Evolutionary conservation across 92 coral and sea anemone genomes (phyloP), one percentile per base, ranked within the genome.

Genomic region (Actinernus sp.): DNA sequence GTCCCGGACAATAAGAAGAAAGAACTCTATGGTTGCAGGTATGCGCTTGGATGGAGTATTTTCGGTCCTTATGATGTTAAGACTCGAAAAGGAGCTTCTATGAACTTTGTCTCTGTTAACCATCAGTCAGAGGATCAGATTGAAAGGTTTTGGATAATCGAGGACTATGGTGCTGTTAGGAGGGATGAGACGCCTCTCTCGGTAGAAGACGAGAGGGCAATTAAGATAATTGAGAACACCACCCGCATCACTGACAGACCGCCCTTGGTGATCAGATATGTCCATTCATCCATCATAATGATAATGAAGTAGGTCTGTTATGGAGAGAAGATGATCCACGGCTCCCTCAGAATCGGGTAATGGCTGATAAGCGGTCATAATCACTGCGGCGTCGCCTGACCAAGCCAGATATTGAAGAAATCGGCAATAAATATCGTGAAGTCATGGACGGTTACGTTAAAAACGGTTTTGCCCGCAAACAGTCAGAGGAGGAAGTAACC

Each of bases 111-210:
- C 1, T 30, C 77, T 11, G 38, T 56, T 3, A 69, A 65, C 9
- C 26, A 23, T 26, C 20, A 47, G 62, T 43, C 75, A 31, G 69
- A 68, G 12, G 68, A 73, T 1, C 87, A 52, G 26, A 38, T 79
- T 8, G 87, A 79, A 38, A 53, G 47, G 17, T 79, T 86, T 36
- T 86, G 79, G 92, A 67, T 49, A 11, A 32, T 81, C 13, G 93
- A 87, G 57, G 73, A 46, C 17, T 56, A 61, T 20, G 84, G 88
- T 19, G 51, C 79, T 13, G 34, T 55, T 14, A 46, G 25, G 53
- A 20, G 76, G 12, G 53, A 18, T 23, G 61, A 56, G 2, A 68
- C 31, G 20, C 66, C 53, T 28, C 71, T 71, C 36, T 79, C 83
- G 11, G 49, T 48, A n/a, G 83, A 59, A 14, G 87, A 73, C 47